Percentiles rank a stretch among this genome's conserved stretches.
These are phyloP conservation scores for Microcebus jonahi DNA, from an alignment of 2,113 vertebrate species.

Conservation along the genomic window DNA sequence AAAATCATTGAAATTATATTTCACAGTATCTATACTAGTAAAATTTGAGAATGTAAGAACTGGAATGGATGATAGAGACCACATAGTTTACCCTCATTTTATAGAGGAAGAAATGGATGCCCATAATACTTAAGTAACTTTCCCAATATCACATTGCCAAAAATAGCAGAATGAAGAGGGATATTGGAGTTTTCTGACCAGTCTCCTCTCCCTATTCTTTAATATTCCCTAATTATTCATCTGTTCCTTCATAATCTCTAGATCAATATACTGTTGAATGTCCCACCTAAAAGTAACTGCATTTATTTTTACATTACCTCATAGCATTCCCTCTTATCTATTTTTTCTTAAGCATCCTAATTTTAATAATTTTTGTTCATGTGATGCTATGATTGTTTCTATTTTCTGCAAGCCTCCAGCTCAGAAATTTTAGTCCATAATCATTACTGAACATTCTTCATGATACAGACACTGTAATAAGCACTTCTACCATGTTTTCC, in stretches of 20 bases:
- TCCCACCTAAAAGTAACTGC: neutral
- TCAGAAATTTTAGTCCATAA: neutral
- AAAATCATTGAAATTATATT: conserved; percentile 20
- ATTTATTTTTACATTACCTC: neutral
- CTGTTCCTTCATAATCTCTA: neutral
- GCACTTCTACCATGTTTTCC: neutral
- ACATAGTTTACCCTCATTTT: neutral
- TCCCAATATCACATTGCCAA: neutral
- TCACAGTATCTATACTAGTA: neutral
- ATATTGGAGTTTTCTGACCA: neutral
- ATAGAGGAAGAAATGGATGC: neutral
- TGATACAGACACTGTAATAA: neutral
- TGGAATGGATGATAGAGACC: neutral
- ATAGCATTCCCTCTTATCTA: neutral
- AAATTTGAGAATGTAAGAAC: conserved; percentile 37
- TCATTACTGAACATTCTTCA: neutral
- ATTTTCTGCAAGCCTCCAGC: neutral
- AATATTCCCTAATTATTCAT: neutral
- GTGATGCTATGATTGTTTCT: neutral
- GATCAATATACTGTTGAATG: too few relatives aligned
- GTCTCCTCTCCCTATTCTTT: neutral
- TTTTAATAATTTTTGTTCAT: neutral
- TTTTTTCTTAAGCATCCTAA: neutral
- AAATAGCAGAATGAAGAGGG: neutral
- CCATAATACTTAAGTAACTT: conserved; percentile 2